Conservation (phyloP, 1,140 invertebrate genomes). For the Drosophila pruinosa region DNA sequence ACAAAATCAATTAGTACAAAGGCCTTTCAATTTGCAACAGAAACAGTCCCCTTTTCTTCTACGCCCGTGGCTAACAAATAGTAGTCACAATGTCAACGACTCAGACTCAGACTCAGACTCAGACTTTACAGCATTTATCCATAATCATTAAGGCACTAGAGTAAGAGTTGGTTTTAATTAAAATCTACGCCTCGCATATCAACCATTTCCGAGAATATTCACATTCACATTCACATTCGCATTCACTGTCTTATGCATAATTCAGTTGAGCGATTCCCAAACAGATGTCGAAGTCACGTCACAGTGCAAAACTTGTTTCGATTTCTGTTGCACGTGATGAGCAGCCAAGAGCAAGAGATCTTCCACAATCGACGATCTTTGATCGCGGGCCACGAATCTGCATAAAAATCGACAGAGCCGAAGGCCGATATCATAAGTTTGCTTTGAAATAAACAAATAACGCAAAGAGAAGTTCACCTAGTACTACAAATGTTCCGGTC, state of each 20-base stretch:
- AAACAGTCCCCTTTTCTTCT: not conserved
- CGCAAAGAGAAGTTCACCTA: not conserved
- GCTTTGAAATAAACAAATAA: not conserved
- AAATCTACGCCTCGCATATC: not conserved
- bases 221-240: not conserved
- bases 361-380: not conserved
- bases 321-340: slow-evolving; percentile 3
- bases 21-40: slow-evolving; percentile 21
- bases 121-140: slow-evolving; percentile 4
- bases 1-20: slow-evolving; percentile 30
- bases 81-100: slow-evolving; percentile 29
- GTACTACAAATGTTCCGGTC: not conserved
- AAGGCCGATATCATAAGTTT: not conserved
- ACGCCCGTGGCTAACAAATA: no score
- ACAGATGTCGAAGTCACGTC: not conserved
- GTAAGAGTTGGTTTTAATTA: not conserved
- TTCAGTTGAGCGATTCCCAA: slow-evolving; percentile 19
- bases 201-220: slow-evolving; percentile 22
- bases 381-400: not conserved
- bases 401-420: not conserved
- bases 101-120: no score
- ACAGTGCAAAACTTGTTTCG: slow-evolving; percentile 16
- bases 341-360: not conserved
- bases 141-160: slow-evolving; percentile 1
- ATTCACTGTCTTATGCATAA: slow-evolving; percentile 17